A percentile compares a stretch with the other conserved stretches of the same genome.
Conservation (phyloP, 1,140 invertebrate species). For the Aphelinus atriplicis region DNA sequence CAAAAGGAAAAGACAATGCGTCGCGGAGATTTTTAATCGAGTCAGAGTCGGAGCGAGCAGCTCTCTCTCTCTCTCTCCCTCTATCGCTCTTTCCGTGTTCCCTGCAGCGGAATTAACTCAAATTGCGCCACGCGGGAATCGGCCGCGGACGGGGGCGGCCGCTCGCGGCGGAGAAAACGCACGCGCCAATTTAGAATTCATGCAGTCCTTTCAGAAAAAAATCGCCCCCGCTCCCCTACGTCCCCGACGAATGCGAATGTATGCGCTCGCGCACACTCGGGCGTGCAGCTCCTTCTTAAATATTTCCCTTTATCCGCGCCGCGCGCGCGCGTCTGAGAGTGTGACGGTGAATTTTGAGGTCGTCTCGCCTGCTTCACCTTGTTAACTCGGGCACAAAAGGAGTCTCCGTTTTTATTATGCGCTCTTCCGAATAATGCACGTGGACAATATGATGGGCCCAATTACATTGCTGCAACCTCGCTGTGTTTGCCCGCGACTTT, state of each 20-base stretch:
- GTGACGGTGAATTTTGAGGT: background rate
- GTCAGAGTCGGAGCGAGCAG: constrained; percentile 31
- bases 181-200: constrained; percentile 15
- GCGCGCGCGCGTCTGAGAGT: background rate
- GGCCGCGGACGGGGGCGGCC: background rate
- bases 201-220: background rate
- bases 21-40: constrained; percentile 60
- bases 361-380: background rate
- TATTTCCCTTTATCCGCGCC: constrained; percentile 25
- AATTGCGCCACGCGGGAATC: constrained; percentile 59
- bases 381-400: constrained; percentile 18
- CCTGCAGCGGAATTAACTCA: constrained; percentile 64
- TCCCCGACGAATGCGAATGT: background rate
- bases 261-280: background rate
- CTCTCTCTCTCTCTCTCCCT: background rate
- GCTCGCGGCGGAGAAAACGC: background rate
- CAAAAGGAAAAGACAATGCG: constrained; percentile 61
- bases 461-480: background rate
- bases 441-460: constrained; percentile 14
- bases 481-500: constrained; percentile 5
- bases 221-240: background rate
- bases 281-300: constrained; percentile 6
- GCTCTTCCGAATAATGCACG: constrained; percentile 20
- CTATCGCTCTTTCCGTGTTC: constrained; percentile 42
- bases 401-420: background rate